Evolutionary conservation across 2,888 invertebrate species (phyloP), one percentile per base, ranked within the genome.

Genomic region (Thymelicus acteon): DNA sequence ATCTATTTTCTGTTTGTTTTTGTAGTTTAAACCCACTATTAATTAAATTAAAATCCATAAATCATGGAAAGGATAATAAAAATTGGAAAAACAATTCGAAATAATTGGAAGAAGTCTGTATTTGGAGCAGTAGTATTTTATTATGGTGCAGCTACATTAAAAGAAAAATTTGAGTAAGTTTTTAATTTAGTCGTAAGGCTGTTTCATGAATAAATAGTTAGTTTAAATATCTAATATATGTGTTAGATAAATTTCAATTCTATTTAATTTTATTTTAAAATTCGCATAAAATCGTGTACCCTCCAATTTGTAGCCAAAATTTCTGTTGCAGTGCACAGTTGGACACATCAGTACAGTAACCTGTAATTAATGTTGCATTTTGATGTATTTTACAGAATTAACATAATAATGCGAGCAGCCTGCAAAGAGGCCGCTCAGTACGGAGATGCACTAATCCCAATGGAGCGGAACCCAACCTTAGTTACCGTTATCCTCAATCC

Each of bases 401-500:
- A 96, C 75, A 87, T 96, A 69, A 90, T 98, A 75, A 97, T 98
- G 97, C 94, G 95, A 81, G 94, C 95, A 19, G 97, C 97, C 78
- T 98, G 98, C 82, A 94, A 96, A 84, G 96, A 96, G 86, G 97
- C 98, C 0, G 94, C 95, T 44, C 91, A 92, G 79, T 97, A 96
- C 90, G 98, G 98, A 2, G 95, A 96, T 74, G 83, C 93, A 72
- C 86, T 95, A 4, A 92, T 97, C 61, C 91, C 95, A 1, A 86
- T 93, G 72, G 93, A 95, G 0, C 82, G 93, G 37, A 95, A 95
- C 76, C 96, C 97, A 0, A 95, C 97, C 73, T 95, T 96, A 75
- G 94, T 99, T 0, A 97, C 98, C 0, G 97, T 99, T 0, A 96
- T 99, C 79, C 92, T 99, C 66, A 99, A 99, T 92, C 98, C 99